These are phyloP conservation scores for Meriones psammophilus DNA, from an alignment of 2,797 vertebrate genomes.

Conservation along the genomic window DNA sequence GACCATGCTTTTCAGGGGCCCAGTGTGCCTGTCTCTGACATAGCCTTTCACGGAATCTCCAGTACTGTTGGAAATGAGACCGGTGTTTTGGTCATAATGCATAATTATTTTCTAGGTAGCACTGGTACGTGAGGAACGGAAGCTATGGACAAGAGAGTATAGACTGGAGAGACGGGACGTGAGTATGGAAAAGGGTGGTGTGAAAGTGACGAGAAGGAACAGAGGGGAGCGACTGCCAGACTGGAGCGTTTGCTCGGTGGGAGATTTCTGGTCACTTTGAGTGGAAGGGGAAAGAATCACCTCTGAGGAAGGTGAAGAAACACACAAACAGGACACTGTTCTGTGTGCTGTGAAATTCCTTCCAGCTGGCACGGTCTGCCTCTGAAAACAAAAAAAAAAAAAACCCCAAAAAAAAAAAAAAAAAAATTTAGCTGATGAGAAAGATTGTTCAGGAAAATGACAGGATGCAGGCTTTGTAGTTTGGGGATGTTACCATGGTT, in stretches of 20 bases:
- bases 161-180: neutral
- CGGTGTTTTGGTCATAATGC: fast-evolving
- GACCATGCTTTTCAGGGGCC: too few species aligned
- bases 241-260: neutral
- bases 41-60: neutral
- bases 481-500: neutral
- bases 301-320: neutral
- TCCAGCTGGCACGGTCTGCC: neutral
- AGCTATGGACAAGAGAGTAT: neutral
- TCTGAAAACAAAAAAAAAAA: neutral
- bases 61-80: neutral
- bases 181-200: neutral
- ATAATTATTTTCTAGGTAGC: neutral
- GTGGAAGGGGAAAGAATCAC: neutral
- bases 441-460: neutral
- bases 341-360: neutral
- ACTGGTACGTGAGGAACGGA: neutral
- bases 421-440: neutral
- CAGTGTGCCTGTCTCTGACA: neutral
- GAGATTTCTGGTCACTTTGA: neutral
- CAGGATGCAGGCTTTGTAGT: neutral
- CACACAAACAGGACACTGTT: neutral
- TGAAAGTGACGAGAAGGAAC: too few species aligned
- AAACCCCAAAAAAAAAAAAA: neutral
- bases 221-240: neutral